Percentiles rank a stretch among this genome's conserved stretches.
Evolutionary conservation across 2,113 vertebrate genomes (phyloP).

Genomic region (Suncus etruscus): DNA sequence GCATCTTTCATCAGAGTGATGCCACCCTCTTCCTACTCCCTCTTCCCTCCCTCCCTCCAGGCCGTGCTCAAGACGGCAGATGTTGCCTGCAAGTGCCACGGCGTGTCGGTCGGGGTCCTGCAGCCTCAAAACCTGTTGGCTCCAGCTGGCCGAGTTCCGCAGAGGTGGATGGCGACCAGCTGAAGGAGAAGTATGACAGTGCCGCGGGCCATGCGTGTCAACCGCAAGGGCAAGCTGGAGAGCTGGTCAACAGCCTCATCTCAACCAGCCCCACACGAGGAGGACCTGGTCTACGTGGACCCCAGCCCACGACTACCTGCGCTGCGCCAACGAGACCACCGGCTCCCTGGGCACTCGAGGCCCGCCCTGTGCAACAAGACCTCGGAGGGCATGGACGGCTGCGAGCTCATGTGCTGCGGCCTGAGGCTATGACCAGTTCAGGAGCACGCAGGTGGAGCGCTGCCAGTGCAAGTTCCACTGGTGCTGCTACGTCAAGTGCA

Average conservation of each 20-base stretch:
- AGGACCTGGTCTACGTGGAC: constrained; percentile 97
- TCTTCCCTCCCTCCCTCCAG: constrained; percentile 63
- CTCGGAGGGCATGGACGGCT: constrained; percentile 98
- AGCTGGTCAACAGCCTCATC: constrained; percentile 96
- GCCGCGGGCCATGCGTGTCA: constrained; percentile 95
- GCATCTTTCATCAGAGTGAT: too few relatives aligned
- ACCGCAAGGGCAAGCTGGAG: constrained; percentile 94
- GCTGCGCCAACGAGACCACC: constrained; percentile 95
- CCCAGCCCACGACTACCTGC: constrained; percentile 98
- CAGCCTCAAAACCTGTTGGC: constrained; percentile 99
- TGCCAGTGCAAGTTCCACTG: constrained; percentile 99
- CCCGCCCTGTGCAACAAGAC: constrained; percentile 98
- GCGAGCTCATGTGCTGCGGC: constrained; percentile 98
- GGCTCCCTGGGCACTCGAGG: constrained; percentile 96
- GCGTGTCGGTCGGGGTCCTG: constrained; percentile 95
- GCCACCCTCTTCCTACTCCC: too few relatives aligned
- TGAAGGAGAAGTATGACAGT: constrained; percentile 98
- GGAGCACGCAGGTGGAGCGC: constrained; percentile 95
- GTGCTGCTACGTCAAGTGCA: constrained; percentile 99
- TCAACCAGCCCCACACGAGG: constrained; percentile 93
- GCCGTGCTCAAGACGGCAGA: constrained; percentile 96
- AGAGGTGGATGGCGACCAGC: constrained; percentile 93
- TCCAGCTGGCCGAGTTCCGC: constrained; percentile 97
- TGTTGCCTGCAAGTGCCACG: constrained; percentile 97
- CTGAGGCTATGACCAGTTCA: constrained; percentile 98